A percentile compares a stretch with the other conserved stretches of the same genome.
Conservation (phyloP, 1,140 invertebrate genomes). For the Tachypleus tridentatus region DNA sequence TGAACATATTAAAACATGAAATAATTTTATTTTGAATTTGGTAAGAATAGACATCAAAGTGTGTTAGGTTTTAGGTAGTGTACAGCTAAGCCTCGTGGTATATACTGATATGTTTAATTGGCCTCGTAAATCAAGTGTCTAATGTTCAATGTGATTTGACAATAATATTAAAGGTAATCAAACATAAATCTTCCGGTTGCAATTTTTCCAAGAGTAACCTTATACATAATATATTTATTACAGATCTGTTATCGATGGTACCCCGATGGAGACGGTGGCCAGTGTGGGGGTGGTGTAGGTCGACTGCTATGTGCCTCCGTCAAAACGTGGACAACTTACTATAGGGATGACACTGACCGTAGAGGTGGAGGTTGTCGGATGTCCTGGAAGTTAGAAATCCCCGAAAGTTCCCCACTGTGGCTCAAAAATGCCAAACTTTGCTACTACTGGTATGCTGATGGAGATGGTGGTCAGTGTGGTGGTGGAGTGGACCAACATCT, state of each 20-base stretch:
- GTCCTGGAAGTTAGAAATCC: conserved; percentile 5
- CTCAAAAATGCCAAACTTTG: conserved; percentile 1
- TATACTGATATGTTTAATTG: too few species aligned
- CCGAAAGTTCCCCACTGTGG: not conserved
- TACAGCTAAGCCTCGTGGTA: too few species aligned
- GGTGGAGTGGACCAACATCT: not conserved
- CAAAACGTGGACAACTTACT: not conserved
- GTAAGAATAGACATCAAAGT: too few species aligned
- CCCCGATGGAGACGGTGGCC: conserved; percentile 3
- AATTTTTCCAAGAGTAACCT: too few species aligned
- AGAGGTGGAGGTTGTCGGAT: conserved; percentile 8
- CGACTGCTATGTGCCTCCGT: not conserved
- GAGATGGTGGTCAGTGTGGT: not conserved
- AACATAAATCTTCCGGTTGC: too few species aligned
- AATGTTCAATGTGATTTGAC: too few species aligned
- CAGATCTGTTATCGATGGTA: conserved; percentile 10
- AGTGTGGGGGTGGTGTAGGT: not conserved
- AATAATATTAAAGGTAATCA: too few species aligned
- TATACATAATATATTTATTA: too few species aligned
- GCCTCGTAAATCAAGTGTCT: too few species aligned
- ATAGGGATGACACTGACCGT: conserved; percentile 9
- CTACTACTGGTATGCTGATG: conserved; percentile 6
- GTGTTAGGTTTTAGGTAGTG: too few species aligned
- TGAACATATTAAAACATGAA: too few species aligned
- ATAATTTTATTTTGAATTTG: too few species aligned